Conservation (phyloP, 2,888 invertebrate genomes). For the Rhimphoctona megacephalus region DNA sequence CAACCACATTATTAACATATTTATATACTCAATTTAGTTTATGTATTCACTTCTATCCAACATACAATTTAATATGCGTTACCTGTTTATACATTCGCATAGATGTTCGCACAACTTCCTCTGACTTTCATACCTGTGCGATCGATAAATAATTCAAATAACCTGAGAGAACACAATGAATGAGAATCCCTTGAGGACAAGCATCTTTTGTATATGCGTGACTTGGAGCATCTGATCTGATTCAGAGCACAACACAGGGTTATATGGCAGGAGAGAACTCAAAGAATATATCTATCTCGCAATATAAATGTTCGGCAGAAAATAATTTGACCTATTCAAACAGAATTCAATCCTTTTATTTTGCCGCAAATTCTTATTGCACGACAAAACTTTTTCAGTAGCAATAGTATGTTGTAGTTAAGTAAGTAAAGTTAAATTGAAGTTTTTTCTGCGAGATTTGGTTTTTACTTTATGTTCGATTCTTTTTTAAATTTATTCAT, state of each 20-base stretch:
- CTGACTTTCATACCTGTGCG: slow-evolving; percentile 15
- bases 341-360: not conserved
- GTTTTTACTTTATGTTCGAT: too few species aligned
- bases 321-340: not conserved
- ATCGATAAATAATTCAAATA: slow-evolving; percentile 64
- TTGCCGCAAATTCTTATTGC: not conserved
- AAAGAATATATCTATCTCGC: not conserved
- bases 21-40: not conserved
- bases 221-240: slow-evolving; percentile 26
- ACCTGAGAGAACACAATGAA: slow-evolving; percentile 48
- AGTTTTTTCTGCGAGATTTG: not conserved
- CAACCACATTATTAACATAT: not conserved
- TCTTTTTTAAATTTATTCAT: too few species aligned
- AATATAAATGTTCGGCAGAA: not conserved
- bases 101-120: slow-evolving; percentile 19
- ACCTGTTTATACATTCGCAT: not conserved
- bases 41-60: not conserved
- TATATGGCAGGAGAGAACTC: not conserved
- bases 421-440: too few species aligned
- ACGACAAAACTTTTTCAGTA: not conserved
- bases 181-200: slow-evolving; percentile 51
- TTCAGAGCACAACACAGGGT: slow-evolving; percentile 37
- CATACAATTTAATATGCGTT: not conserved
- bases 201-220: slow-evolving; percentile 35
- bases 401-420: too few species aligned